phyloP scores from a whole-genome alignment of 1,140 invertebrate species.

The Camponotus pennsylvanicus region DNA sequence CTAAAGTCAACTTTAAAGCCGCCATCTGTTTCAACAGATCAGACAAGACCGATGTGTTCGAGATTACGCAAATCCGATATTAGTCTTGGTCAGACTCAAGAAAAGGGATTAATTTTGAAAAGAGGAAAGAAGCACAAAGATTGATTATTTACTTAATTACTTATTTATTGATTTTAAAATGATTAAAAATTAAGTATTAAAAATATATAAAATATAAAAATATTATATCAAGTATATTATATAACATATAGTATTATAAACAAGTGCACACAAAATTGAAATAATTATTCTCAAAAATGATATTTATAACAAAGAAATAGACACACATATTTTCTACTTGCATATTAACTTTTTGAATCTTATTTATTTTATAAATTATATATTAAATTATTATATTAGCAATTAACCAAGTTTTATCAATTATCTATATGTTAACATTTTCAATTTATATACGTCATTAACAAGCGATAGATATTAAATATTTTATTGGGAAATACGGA shows the following conservation, averaged over 20 bases:
- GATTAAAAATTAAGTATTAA: background rate
- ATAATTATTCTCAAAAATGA: background rate
- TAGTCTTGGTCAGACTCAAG: constrained; percentile 34
- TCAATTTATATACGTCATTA: background rate
- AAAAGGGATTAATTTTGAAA: background rate
- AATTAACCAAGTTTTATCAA: no score
- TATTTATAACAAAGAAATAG: background rate
- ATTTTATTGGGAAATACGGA: background rate
- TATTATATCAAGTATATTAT: no score
- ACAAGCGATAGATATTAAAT: background rate
- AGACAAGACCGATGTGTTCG: constrained; percentile 26
- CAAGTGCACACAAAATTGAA: background rate
- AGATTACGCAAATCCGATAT: constrained; percentile 57
- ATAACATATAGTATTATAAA: no score
- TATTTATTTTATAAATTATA: background rate
- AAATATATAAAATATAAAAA: background rate
- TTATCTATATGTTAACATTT: background rate
- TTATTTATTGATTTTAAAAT: no score
- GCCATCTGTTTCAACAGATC: constrained; percentile 52
- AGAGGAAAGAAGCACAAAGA: background rate
- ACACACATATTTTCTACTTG: background rate
- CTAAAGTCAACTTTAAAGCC: constrained; percentile 51
- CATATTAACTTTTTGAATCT: background rate
- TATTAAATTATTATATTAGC: no score
- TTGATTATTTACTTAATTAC: constrained; percentile 23